These are phyloP conservation scores for Simalia tracyae DNA, from an alignment of 2,797 vertebrate genomes.

Conservation along the genomic window DNA sequence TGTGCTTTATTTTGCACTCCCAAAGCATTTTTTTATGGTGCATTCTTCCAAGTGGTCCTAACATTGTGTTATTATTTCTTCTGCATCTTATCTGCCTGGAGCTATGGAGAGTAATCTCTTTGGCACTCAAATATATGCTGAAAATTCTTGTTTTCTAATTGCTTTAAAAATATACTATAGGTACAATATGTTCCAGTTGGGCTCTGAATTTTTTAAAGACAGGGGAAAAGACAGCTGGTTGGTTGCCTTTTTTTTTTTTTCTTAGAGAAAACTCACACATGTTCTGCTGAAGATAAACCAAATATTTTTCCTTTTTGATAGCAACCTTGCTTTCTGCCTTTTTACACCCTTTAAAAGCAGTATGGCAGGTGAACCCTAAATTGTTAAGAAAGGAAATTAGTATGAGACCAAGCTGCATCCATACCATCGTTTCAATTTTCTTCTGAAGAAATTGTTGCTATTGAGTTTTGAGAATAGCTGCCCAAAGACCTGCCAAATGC, in stretches of 20 bases:
- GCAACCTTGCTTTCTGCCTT: background rate
- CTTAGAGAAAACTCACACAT: background rate
- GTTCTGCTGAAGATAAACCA: background rate
- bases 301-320: background rate
- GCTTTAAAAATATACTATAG: background rate
- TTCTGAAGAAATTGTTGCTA: conserved; percentile 1
- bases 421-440: background rate
- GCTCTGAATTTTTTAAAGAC: background rate
- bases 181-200: background rate
- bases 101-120: background rate
- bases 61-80: conserved; percentile 15
- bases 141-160: background rate
- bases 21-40: background rate
- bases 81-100: background rate
- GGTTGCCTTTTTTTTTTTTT: background rate
- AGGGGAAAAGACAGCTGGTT: background rate
- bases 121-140: background rate
- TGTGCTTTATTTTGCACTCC: conserved; percentile 23
- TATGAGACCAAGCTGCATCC: background rate
- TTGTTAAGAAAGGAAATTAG: background rate
- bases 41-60: conserved; percentile 20
- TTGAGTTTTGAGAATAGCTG: background rate
- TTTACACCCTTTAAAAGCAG: background rate
- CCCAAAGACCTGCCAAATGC: background rate
- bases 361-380: conserved; percentile 16